Evolutionary conservation across 2,797 vertebrate species (phyloP), one percentile per base, ranked within the genome.

Genomic region (Etheostoma nigrum): DNA sequence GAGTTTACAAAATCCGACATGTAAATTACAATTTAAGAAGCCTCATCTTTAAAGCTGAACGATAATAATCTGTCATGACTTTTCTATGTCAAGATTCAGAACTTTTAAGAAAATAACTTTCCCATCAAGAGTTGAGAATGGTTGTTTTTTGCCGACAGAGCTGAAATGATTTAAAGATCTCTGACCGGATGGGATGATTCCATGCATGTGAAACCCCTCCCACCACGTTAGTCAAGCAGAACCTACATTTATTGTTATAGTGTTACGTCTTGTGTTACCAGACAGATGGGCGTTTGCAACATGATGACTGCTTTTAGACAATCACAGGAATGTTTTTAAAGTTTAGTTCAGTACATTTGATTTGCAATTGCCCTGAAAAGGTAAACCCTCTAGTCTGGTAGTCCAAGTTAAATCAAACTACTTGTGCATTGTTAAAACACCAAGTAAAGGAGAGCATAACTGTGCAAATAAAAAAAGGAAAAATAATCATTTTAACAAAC

Each of bases 281-380:
- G 68, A 60, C 15, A 23, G 59, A 25, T 12, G 4, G 15, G 25
- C 23, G 10, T 23, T 21, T 27, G 69, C 51, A 47, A 61, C 53
- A 36, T 49, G 4, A 19, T 13, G 67, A 78, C 13, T 4, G 61
- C 18, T n/a, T 47, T 51, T 42, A 45, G 9, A 44, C 48, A n/a
- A 36, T 18, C 25, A 40, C 15, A 57, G 79, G 72, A 85, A 79
- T 72, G 78, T 81, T 59, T 27, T 16, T 18, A 72, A 55, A 30
- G 68, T 68, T 72, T 40, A 14, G 1, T 54, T 76, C 48, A 30
- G 2, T 44, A 36, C n/a, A 74, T 67, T 57, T 59, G 47, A 57
- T 52, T 61, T 70, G 23, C 23, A 45, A 19, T 52, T 21, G 12
- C 14, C n/a, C 51, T 21, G 21, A 64, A 33, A 1, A 54, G 2